Base-by-base conservation (phyloP, 2,888 invertebrate genomes). In the Marasmarcha lunaedactyla region DNA sequence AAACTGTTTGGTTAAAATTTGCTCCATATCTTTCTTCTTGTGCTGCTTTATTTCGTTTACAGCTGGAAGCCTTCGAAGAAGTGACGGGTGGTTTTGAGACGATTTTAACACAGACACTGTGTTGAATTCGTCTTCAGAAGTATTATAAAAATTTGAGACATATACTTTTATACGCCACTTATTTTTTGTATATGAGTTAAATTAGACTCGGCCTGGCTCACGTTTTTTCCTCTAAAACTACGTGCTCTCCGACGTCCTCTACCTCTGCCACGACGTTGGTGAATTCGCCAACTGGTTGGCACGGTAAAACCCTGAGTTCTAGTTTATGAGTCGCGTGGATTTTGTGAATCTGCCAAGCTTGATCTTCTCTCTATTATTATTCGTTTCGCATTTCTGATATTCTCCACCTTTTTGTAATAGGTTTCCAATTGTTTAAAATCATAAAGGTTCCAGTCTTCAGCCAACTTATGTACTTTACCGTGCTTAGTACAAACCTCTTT, bases 121-220 rank as follows among this genome's bases (percentile, higher is more conserved):
- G 33, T 11, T 7, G 4, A 36, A 11, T 4, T 15, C 25, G 12
- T 36, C 25, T 36, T 36, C 36, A 25, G 15, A 7, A 25, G 3
- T 34, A 25, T 39, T 39, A 34, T 39, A 39, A 15, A 20, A 5
- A 36, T 40, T 40, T 40, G 25, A 40, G n/a, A 6, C 25, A n/a
- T n/a, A n/a, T n/a, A n/a, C n/a, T n/a, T n/a, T 36, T 40, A 30
- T 12, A 36, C 33, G 35, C 40, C 40, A 34, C 40, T 30, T 2
- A n/a, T n/a, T n/a, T n/a, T n/a, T n/a, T 9, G n/a, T 14, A 40
- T 20, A 25, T 40, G 36, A 15, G 36, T 40, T 14, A 40, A 15
- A 20, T 12, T 33, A 11, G 7, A 10, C 33, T 33, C 33, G 33
- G 30, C 7, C 13, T 11, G 27, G 25, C 12, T 36, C 15, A 11